phyloP scores from a whole-genome alignment of 2,888 invertebrate species.

The Arctia plantaginis region DNA sequence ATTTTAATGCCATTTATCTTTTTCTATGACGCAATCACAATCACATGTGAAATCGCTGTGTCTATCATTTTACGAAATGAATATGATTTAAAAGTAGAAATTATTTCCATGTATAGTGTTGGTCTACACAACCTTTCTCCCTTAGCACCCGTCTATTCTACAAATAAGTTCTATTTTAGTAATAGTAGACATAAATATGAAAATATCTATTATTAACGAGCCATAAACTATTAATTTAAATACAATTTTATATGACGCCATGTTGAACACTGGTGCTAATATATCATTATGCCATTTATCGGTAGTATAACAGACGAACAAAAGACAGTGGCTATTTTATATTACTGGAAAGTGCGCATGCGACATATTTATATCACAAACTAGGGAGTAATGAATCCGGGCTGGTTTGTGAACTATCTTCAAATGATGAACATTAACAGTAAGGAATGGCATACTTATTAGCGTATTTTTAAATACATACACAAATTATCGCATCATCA shows the following conservation, averaged over 20 bases:
- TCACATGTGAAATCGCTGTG: too few species aligned
- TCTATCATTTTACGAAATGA: too few species aligned
- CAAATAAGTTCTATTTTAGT: not conserved
- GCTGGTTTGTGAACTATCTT: not conserved
- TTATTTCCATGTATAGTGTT: not conserved
- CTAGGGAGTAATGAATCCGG: not conserved
- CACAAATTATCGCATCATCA: too few species aligned
- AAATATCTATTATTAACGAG: not conserved
- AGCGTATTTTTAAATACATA: too few species aligned
- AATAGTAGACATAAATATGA: not conserved
- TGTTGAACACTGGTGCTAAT: not conserved
- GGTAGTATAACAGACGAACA: not conserved
- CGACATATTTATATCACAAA: not conserved
- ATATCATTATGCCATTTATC: conserved; percentile 2
- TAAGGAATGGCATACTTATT: too few species aligned
- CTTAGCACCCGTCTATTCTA: not conserved
- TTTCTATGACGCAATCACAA: too few species aligned
- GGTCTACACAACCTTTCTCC: not conserved
- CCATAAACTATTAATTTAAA: not conserved
- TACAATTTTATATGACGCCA: not conserved
- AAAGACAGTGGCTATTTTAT: not conserved
- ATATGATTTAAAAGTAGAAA: too few species aligned
- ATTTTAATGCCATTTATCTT: too few species aligned
- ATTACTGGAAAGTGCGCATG: not conserved
- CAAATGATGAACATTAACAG: too few species aligned